These are phyloP conservation scores for Caretta caretta DNA, from an alignment of 2,113 vertebrate species.

Conservation along the genomic window DNA sequence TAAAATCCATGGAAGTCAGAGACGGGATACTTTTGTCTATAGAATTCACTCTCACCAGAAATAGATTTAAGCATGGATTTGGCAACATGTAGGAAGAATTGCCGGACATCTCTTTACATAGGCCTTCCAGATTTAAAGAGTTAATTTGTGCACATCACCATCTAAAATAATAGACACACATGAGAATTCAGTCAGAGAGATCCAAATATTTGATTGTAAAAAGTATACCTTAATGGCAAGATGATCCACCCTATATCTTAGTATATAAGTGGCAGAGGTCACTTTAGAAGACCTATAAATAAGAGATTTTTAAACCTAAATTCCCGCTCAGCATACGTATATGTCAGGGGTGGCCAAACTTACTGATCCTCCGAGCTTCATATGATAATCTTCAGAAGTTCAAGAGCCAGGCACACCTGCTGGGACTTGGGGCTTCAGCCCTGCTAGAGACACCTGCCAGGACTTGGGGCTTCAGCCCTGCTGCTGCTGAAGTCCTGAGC, in stretches of 20 bases:
- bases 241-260: background rate
- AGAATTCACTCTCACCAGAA: background rate
- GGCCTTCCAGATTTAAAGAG: background rate
- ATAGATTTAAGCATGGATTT: background rate
- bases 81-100: background rate
- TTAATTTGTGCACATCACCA: background rate
- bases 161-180: background rate
- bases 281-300: background rate
- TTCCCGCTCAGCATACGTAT: accelerated
- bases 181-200: background rate
- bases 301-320: background rate
- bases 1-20: background rate
- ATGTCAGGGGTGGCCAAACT: too few species aligned
- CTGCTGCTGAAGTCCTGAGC: too few species aligned
- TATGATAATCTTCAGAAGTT: too few species aligned
- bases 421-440: too few species aligned
- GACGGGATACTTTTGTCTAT: background rate
- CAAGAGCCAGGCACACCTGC: too few species aligned
- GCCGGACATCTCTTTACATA: background rate
- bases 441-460: too few species aligned
- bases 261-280: background rate
- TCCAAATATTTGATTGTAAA: too few species aligned
- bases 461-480: too few species aligned
- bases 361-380: too few species aligned
- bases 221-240: too few species aligned